Base-by-base conservation (phyloP, 2,888 invertebrate species). In the Calameuta filiformis region DNA sequence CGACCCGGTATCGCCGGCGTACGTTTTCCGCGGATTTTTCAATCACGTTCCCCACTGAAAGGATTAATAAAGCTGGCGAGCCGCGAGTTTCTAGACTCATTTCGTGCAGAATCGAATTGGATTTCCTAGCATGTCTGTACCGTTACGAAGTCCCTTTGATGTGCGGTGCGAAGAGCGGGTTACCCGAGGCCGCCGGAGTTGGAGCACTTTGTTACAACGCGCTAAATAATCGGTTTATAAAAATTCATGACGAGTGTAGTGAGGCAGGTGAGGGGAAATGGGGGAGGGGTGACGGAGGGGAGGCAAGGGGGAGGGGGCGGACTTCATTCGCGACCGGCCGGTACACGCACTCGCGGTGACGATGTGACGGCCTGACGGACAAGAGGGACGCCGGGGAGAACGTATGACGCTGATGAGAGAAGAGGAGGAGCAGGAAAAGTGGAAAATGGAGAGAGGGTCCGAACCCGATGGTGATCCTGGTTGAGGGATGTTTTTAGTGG, bases 61-160 rank as follows among this genome's bases (percentile, higher is more conserved):
- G 87, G 87, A 89, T 91, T 91, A 90, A 90, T 90, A 90, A 90
- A 90, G 87, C 86, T 85, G 79, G 79, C 82, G 83, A 83, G 77
- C 80, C 81, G 83, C 83, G 85, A 88, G 87, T 89, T 89, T 89
- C 88, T 85, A 86, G 85, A 87, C 88, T 89, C 90, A 89, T 90
- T 90, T 90, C 88, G 87, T 87, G 85, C 88, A 87, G 87, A 89
- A 90, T 90, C 89, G 89, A 90, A 91, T 91, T 90, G 90, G 87
- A 90, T 90, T 89, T 89, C 83, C 87, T 86, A 88, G 86, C 86
- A 84, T 85, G 83, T 82, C 79, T 78, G 79, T 82, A 77, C 81
- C 56, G 81, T 83, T 83, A 84, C 85, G 81, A 80, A 81, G 81
- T 87, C 87, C 86, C 89, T 91, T 91, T 91, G 90, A 91, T 90